These are phyloP conservation scores for Cherax quadricarinatus DNA, from an alignment of 1,140 invertebrate species.

Conservation along the genomic window DNA sequence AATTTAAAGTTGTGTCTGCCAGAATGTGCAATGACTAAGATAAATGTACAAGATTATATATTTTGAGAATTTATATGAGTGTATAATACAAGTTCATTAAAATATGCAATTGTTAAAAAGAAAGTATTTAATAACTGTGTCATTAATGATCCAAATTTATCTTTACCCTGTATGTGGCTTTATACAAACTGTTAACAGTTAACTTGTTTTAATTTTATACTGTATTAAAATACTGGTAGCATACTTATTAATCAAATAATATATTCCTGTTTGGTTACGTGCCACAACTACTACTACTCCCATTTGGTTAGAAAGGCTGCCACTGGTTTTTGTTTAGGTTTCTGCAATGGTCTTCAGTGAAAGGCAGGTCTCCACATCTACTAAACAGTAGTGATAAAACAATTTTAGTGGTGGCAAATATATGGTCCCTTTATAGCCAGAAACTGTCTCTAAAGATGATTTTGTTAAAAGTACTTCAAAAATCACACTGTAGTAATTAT, in stretches of 20 bases:
- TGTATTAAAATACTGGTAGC: background rate
- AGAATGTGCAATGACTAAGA: background rate
- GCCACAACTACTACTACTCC: too few species aligned
- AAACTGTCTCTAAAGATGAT: too few species aligned
- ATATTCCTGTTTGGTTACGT: too few species aligned
- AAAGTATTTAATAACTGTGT: background rate
- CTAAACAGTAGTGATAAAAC: too few species aligned
- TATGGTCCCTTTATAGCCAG: too few species aligned
- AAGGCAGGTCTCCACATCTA: too few species aligned
- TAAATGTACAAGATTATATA: background rate
- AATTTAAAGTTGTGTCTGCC: background rate
- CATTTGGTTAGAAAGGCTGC: too few species aligned
- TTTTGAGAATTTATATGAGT: background rate
- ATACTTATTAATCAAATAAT: background rate
- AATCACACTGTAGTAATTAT: too few species aligned
- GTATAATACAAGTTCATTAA: background rate
- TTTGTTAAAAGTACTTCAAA: too few species aligned
- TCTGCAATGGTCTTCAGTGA: too few species aligned
- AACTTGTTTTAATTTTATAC: conserved; percentile 2
- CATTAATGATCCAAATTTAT: background rate
- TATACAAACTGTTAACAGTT: background rate
- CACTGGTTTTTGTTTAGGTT: too few species aligned
- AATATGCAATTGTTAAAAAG: background rate
- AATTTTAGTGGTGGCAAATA: too few species aligned
- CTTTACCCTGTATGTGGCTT: background rate